Conservation (phyloP, 2,797 vertebrate genomes). For the Denticeps clupeoides region DNA sequence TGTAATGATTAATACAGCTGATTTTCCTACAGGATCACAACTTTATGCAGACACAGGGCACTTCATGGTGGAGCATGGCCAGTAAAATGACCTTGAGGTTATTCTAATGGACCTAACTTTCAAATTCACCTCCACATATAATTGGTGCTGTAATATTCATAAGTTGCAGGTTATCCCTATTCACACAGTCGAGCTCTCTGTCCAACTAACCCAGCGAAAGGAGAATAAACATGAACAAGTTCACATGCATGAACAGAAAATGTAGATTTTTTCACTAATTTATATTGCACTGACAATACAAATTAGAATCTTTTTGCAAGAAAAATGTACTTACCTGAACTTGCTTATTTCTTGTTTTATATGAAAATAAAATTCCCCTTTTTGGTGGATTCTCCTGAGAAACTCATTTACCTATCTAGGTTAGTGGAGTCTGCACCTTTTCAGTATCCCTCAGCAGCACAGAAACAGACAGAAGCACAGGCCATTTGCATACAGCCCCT, state of each 20-base stretch:
- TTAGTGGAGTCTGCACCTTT: conserved; percentile 46
- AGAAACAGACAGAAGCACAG: conserved; percentile 36
- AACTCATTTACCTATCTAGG: conserved; percentile 58
- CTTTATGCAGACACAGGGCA: conserved; percentile 59
- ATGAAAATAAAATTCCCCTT: conserved; percentile 1
- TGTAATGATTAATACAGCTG: conserved; percentile 75
- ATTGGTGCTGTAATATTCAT: conserved; percentile 75
- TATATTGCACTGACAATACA: no score
- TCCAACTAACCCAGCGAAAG: no score
- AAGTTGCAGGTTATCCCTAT: conserved; percentile 46
- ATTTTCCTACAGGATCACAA: conserved; percentile 82
- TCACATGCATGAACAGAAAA: no score
- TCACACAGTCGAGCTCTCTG: conserved; percentile 25
- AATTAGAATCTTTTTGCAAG: no score
- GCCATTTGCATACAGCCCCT: conserved; percentile 57
- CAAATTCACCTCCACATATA: conserved; percentile 62
- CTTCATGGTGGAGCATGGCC: conserved; percentile 53
- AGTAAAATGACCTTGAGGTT: conserved; percentile 77
- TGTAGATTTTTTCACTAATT: no score
- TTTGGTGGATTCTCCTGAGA: conserved; percentile 26
- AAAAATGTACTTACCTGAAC: no score
- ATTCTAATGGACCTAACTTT: conserved; percentile 77
- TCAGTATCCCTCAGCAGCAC: conserved; percentile 42
- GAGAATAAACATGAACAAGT: no score
- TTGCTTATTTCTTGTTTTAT: conserved; percentile 2